Conservation (phyloP, 2,888 invertebrate species). For the Folsomia manolachei region DNA sequence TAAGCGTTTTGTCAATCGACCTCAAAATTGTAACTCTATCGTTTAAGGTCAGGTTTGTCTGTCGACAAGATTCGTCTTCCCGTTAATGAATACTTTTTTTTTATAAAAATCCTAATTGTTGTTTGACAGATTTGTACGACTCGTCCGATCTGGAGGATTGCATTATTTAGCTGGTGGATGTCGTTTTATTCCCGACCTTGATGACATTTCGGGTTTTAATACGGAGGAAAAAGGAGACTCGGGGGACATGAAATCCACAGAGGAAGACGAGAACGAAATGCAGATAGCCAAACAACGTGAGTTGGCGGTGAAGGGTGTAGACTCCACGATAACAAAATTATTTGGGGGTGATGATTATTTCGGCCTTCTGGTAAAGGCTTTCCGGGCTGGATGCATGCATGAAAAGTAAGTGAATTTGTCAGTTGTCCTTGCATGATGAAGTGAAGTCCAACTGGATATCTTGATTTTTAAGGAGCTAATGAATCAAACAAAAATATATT, state of each 20-base stretch:
- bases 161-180: slow-evolving; percentile 86
- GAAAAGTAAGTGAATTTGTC: not conserved
- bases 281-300: slow-evolving; percentile 71
- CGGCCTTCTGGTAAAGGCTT: slow-evolving; percentile 83
- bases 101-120: not conserved
- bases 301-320: slow-evolving; percentile 67
- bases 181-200: slow-evolving; percentile 80
- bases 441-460: no score
- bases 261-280: slow-evolving; percentile 57
- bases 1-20: not conserved
- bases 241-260: not conserved
- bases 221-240: not conserved
- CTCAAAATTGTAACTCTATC: not conserved
- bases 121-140: slow-evolving; percentile 72
- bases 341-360: slow-evolving; percentile 51
- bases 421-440: no score
- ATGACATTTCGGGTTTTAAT: slow-evolving; percentile 65
- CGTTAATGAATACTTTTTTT: no score
- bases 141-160: slow-evolving; percentile 88
- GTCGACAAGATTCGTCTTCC: not conserved
- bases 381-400: slow-evolving; percentile 71
- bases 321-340: not conserved
- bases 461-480: no score
- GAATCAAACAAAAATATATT: no score
- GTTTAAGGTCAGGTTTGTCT: not conserved